These are phyloP conservation scores for Seira sanloemensis DNA, from an alignment of 2,888 invertebrate genomes.

Conservation along the genomic window DNA sequence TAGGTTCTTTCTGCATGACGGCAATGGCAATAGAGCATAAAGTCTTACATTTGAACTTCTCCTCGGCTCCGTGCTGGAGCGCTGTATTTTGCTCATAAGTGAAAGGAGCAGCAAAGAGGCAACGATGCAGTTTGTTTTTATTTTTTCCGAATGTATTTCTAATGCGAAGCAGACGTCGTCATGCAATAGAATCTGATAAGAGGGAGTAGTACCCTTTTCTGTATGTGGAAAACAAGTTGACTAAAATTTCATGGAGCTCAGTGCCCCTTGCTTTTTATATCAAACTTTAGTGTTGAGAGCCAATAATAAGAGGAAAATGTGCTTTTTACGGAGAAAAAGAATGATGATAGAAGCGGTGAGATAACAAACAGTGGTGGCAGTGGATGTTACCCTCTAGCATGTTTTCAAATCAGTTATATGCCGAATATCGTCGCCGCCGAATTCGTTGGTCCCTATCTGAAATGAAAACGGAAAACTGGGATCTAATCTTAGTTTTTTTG, in stretches of 20 bases:
- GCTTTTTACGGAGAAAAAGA: background rate
- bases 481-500: too few species aligned
- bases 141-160: slow-evolving; percentile 29
- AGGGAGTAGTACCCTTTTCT: background rate
- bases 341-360: slow-evolving; percentile 22
- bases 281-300: background rate
- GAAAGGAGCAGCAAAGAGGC: background rate
- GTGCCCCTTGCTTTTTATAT: background rate
- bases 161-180: slow-evolving; percentile 27
- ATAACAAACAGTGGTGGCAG: background rate
- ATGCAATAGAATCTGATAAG: slow-evolving; percentile 24
- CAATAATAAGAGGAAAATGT: slow-evolving; percentile 15
- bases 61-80: background rate
- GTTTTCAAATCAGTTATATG: background rate
- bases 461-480: too few species aligned
- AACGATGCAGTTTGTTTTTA: background rate
- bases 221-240: background rate
- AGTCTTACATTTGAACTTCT: background rate
- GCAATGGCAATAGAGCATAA: slow-evolving; percentile 36
- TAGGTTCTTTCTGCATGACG: slow-evolving; percentile 10
- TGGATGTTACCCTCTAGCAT: background rate
- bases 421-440: too few species aligned
- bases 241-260: background rate
- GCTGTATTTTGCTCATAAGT: background rate
- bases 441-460: too few species aligned